Evolutionary conservation across 2,113 vertebrate genomes (phyloP).

Genomic region (Taxidea taxus): DNA sequence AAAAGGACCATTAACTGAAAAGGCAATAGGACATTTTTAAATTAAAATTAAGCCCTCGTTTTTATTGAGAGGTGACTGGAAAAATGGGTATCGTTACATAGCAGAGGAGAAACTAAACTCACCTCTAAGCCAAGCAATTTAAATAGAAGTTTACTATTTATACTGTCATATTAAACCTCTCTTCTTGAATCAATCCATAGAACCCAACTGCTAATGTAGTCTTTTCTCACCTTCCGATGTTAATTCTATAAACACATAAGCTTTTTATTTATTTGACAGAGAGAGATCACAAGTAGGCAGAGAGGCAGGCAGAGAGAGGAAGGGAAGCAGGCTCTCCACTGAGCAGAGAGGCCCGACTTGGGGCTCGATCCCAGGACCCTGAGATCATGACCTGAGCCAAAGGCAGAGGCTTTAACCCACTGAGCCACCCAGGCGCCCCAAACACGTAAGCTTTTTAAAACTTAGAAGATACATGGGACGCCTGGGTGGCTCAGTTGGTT

Average conservation of each 20-base stretch:
- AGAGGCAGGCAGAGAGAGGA: too few relatives aligned
- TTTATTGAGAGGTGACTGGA: background rate
- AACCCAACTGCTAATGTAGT: background rate
- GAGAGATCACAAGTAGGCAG: too few relatives aligned
- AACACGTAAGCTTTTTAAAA: too few relatives aligned
- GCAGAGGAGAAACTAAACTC: slow-evolving; percentile 1
- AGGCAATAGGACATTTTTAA: background rate
- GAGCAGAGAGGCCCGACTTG: too few relatives aligned
- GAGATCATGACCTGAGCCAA: too few relatives aligned
- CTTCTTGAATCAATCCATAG: background rate
- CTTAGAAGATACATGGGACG: too few relatives aligned
- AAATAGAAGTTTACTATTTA: background rate
- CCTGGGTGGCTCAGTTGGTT: too few relatives aligned
- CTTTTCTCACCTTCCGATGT: background rate
- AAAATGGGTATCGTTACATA: background rate
- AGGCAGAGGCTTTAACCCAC: too few relatives aligned
- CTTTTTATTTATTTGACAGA: too few relatives aligned
- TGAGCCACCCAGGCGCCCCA: too few relatives aligned
- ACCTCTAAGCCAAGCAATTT: background rate
- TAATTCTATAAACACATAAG: background rate
- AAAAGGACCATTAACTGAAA: background rate
- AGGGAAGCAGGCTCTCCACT: too few relatives aligned
- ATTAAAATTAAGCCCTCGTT: background rate
- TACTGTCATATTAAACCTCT: background rate
- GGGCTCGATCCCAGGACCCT: too few relatives aligned